Evolutionary conservation across 1,140 invertebrate genomes (phyloP).

Genomic region (Meteorus sp.): DNA sequence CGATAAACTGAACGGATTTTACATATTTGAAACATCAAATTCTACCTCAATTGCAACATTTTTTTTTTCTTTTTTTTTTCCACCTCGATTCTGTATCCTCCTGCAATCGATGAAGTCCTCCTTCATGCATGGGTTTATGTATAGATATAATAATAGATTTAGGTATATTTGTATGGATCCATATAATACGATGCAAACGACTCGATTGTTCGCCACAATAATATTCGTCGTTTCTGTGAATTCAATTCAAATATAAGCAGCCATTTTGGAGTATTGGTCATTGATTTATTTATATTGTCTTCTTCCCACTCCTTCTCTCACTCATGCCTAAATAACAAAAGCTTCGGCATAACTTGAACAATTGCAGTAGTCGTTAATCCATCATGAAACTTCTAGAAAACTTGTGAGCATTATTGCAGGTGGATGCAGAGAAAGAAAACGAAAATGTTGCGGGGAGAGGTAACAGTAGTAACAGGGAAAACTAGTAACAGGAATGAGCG

Average conservation of each 20-base stretch:
- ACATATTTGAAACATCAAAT: too few relatives aligned
- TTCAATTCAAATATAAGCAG: background rate
- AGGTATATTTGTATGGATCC: background rate
- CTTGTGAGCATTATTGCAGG: constrained; percentile 49
- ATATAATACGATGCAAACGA: background rate
- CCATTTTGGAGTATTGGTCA: too few relatives aligned
- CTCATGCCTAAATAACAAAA: constrained; percentile 11
- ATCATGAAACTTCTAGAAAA: constrained; percentile 50
- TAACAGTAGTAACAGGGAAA: too few relatives aligned
- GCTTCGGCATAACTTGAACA: constrained; percentile 45
- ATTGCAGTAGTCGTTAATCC: constrained; percentile 56
- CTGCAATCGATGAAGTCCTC: too few relatives aligned
- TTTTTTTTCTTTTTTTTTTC: too few relatives aligned
- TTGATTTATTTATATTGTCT: background rate
- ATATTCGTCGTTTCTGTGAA: background rate
- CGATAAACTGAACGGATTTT: too few relatives aligned
- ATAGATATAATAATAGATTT: too few relatives aligned
- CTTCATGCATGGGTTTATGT: too few relatives aligned
- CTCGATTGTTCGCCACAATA: constrained; percentile 1
- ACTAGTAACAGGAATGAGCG: too few relatives aligned
- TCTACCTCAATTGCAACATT: too few relatives aligned
- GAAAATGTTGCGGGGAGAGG: constrained; percentile 14
- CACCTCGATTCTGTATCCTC: too few relatives aligned
- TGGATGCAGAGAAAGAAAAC: constrained; percentile 29
- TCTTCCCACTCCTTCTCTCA: constrained; percentile 9